Evolutionary conservation across 2,888 invertebrate species (phyloP).

Genomic region (Himalopsyche kuldschensis): DNA sequence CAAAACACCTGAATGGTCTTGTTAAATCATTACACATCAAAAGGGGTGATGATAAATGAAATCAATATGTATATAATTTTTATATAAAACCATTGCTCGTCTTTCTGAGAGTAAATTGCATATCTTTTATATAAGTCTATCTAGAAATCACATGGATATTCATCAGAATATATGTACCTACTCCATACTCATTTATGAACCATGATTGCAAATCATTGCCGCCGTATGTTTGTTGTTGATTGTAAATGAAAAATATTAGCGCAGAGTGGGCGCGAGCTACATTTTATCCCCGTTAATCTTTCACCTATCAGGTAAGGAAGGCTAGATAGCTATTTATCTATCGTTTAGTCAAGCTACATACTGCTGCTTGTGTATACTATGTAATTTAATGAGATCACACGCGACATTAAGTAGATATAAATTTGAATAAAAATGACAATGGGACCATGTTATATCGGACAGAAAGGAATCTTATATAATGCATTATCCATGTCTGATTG

Average conservation of each 20-base stretch:
- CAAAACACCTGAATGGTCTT: too few relatives aligned
- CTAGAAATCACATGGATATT: too few relatives aligned
- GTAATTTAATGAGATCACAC: background rate
- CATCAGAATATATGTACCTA: too few relatives aligned
- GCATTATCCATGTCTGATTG: too few relatives aligned
- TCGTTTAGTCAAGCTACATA: background rate
- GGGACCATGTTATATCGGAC: background rate
- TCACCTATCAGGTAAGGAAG: background rate
- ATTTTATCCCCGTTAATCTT: background rate
- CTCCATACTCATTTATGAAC: background rate
- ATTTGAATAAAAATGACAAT: background rate
- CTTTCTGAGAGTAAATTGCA: too few relatives aligned
- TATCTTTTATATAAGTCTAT: too few relatives aligned
- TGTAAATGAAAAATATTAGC: background rate
- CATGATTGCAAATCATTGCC: conserved; percentile 16
- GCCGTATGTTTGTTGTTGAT: conserved; percentile 2
- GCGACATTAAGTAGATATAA: background rate
- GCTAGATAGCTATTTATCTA: background rate
- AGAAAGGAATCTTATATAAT: too few relatives aligned
- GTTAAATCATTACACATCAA: too few relatives aligned
- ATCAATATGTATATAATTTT: too few relatives aligned
- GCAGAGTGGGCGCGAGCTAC: background rate
- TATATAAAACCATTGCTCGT: too few relatives aligned
- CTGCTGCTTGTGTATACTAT: background rate
- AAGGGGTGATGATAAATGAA: too few relatives aligned